Base-by-base conservation (phyloP, 2,113 vertebrate species). In the Oryzias curvinotus region DNA sequence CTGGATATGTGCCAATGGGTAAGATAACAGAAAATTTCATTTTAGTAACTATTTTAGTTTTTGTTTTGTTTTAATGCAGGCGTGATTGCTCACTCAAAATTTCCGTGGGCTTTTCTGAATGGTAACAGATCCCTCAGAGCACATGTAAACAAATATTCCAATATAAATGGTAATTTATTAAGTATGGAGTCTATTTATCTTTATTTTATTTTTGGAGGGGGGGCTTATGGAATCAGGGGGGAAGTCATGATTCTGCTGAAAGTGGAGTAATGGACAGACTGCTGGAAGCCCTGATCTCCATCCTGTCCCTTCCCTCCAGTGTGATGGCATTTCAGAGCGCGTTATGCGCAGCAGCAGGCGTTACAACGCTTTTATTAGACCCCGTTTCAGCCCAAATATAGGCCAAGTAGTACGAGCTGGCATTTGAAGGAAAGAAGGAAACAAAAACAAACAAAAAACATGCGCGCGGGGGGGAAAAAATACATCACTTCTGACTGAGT, bases 271-370 rank as follows among this genome's bases (percentile, higher is more conserved):
- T 67, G 83, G 52, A 60, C 75, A 75, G 68, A 65, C 58, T 71
- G 77, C 63, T 77, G 71, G 68, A 82, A 70, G 71, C 19, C 57
- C 71, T 68, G 41, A 71, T 74, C 80, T 81, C 75, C 82, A 78
- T 81, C 81, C 78, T 73, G 74, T 68, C 79, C 58, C 75, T 28
- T 66, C 75, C 73, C 65, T 81, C 78, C 69, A 57, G 18, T 90
- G 88, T 88, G 86, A 84, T 84, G 88, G 88, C 77, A 90, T 90
- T 80, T 77, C 77, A 74, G 36, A 82, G 79, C 80, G 83, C 81
- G 83, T 72, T 58, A 19, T 64, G 72, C 77, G 62, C 66, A 78
- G 76, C 66, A 78, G 76, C 78, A 66, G 62, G 52, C 59, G 67
- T 57, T 25, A 52, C 52, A 65, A 42, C 71, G 62, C 52, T 74